Percentiles rank a stretch among this genome's conserved stretches.
Conservation (phyloP, 2,113 vertebrate species). For the Mobula hypostoma region DNA sequence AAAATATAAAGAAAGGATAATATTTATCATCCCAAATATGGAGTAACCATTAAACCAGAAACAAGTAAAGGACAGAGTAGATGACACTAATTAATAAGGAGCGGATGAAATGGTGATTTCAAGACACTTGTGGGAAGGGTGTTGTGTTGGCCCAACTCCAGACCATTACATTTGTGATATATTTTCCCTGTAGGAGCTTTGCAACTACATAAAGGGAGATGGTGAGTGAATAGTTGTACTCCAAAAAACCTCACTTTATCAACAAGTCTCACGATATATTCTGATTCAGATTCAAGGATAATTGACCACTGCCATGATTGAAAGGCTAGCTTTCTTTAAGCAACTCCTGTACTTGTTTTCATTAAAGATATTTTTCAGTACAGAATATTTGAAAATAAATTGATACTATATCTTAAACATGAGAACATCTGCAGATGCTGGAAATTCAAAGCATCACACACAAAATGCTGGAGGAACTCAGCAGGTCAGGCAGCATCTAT, state of each 20-base stretch:
- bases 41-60: background rate
- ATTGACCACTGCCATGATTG: background rate
- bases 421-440: too few species aligned
- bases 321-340: background rate
- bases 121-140: background rate
- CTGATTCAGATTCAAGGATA: background rate
- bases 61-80: background rate
- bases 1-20: background rate
- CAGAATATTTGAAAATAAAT: slow-evolving; percentile 8
- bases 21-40: background rate
- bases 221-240: background rate
- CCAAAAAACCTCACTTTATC: background rate
- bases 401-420: background rate
- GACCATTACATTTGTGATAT: background rate
- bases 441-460: too few species aligned
- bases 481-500: too few species aligned
- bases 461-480: too few species aligned
- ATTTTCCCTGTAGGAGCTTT: slow-evolving; percentile 10
- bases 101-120: slow-evolving; percentile 12
- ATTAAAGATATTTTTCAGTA: background rate
- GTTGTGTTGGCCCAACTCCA: background rate
- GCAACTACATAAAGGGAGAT: background rate
- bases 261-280: background rate
- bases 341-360: background rate
- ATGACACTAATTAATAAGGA: slow-evolving; percentile 16